These are phyloP conservation scores for Typhlomys cinereus DNA, from an alignment of 2,113 vertebrate genomes.

Conservation along the genomic window DNA sequence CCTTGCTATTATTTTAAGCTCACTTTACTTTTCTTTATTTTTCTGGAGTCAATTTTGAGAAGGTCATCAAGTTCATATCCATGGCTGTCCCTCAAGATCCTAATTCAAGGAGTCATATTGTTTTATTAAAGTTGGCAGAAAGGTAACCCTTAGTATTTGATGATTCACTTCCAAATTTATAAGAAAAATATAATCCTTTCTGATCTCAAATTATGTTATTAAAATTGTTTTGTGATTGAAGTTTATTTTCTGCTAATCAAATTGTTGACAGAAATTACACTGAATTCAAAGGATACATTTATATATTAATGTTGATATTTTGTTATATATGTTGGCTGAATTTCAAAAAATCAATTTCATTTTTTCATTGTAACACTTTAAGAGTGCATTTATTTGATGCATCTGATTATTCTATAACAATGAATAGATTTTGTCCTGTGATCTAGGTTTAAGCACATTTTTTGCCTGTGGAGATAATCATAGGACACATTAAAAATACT, in stretches of 20 bases:
- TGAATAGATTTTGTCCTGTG: background rate
- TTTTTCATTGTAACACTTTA: background rate
- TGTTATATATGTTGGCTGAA: background rate
- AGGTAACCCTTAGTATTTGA: background rate
- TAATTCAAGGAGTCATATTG: background rate
- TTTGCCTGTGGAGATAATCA: background rate
- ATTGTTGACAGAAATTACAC: background rate
- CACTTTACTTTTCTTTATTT: background rate
- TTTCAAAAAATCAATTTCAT: background rate
- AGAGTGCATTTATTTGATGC: background rate
- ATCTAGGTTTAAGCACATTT: background rate
- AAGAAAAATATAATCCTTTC: background rate
- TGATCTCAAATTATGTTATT: background rate
- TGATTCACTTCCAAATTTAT: background rate
- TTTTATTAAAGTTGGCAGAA: constrained; percentile 5
- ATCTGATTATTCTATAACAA: background rate
- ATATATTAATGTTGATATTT: background rate
- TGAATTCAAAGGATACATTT: background rate
- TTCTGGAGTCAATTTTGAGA: background rate
- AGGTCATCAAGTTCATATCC: background rate
- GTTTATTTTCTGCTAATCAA: background rate
- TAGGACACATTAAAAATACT: background rate
- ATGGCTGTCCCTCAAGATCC: background rate
- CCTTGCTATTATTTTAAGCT: background rate
- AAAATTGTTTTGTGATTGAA: background rate